phyloP scores from a whole-genome alignment of 2,113 vertebrate species.

The Acrocephalus arundinaceus region DNA sequence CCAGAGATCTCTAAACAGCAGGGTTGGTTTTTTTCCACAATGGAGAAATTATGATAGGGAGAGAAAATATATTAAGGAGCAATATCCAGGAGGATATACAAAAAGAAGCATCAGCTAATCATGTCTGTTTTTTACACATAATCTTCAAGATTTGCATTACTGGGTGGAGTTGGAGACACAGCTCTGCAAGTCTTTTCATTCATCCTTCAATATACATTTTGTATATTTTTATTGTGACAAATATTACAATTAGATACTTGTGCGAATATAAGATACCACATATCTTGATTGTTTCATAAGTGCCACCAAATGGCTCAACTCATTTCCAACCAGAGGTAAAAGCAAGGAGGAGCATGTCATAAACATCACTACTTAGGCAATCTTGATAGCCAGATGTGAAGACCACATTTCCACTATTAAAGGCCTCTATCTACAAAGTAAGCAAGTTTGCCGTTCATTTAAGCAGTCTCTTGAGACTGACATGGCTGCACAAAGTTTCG shows the following conservation, averaged over 20 bases:
- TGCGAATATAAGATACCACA: neutral
- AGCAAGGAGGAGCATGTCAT: rapidly evolving
- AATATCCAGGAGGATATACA: neutral
- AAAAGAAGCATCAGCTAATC: neutral
- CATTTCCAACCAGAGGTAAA: neutral
- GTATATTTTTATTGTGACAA: neutral
- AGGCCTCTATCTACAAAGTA: neutral
- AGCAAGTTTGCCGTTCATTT: neutral
- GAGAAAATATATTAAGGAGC: neutral
- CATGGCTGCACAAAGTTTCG: neutral
- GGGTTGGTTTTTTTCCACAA: neutral
- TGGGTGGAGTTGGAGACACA: neutral
- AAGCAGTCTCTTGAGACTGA: neutral
- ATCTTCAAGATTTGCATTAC: neutral
- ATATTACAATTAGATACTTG: neutral
- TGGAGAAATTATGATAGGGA: neutral
- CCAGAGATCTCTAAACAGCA: neutral
- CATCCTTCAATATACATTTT: neutral
- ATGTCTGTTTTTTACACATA: neutral
- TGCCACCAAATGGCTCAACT: neutral
- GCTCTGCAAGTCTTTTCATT: neutral
- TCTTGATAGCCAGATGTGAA: neutral
- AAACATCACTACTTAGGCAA: neutral
- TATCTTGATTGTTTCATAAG: neutral
- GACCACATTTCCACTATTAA: neutral